A percentile compares a stretch with the other conserved stretches of the same genome.
phyloP scores from a whole-genome alignment of 2,888 invertebrate genomes.

The Standfussiana lucernea region DNA sequence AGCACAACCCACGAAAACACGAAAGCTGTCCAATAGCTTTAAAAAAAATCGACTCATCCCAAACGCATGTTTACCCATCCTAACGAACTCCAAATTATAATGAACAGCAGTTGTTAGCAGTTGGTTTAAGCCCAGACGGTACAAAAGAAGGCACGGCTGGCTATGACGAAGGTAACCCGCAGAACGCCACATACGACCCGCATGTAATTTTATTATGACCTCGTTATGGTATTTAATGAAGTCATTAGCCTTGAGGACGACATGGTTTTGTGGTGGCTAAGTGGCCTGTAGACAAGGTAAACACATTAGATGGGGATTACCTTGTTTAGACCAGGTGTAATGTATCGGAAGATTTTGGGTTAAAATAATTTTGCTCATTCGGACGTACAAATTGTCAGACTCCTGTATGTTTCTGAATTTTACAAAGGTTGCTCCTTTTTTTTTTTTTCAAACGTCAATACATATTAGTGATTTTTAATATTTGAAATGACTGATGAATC shows the following conservation, averaged over 20 bases:
- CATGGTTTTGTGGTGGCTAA: conserved; percentile 68
- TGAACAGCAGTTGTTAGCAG: conserved; percentile 34
- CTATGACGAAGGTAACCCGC: conserved; percentile 78
- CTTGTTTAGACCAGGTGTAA: conserved; percentile 53
- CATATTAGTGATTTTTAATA: not conserved
- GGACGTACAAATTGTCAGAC: not conserved
- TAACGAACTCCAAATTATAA: conserved; percentile 32
- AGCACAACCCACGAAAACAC: not conserved
- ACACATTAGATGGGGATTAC: conserved; percentile 58
- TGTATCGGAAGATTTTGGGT: conserved; percentile 47
- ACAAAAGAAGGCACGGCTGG: conserved; percentile 58
- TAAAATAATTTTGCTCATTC: conserved; percentile 2
- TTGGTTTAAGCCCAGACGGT: conserved; percentile 59
- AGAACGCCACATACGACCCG: conserved; percentile 73
- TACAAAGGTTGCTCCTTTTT: not conserved
- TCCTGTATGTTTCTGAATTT: not conserved
- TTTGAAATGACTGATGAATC: not conserved
- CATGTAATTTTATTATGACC: conserved; percentile 75
- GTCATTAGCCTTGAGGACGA: conserved; percentile 67
- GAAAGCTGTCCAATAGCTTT: not conserved
- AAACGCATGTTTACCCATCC: conserved; percentile 11
- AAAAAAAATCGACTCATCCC: not conserved
- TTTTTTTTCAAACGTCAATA: not conserved
- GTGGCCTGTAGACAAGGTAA: conserved; percentile 61
- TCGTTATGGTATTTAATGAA: conserved; percentile 69